phyloP scores from a whole-genome alignment of 2,888 invertebrate genomes.

The Zelleria hepariella region DNA sequence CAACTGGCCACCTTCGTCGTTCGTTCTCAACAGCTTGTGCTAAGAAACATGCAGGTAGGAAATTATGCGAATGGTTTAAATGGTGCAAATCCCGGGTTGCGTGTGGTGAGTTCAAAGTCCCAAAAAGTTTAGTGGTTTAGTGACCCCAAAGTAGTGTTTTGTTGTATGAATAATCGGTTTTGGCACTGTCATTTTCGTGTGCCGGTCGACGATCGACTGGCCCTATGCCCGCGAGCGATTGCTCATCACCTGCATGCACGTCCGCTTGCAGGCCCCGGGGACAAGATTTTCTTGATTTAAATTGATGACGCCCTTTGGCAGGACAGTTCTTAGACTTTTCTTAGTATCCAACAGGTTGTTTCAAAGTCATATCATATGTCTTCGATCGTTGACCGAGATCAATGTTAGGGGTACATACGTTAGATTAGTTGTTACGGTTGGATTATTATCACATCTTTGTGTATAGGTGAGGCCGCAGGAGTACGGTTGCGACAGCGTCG shows the following conservation, averaged over 20 bases:
- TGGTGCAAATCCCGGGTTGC: background rate
- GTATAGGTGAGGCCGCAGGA: background rate
- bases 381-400: too few species aligned
- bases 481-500: constrained; percentile 16
- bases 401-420: too few species aligned
- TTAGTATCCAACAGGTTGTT: too few species aligned
- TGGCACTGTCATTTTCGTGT: background rate
- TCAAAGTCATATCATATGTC: too few species aligned
- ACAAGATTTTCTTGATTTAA: background rate
- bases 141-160: constrained; percentile 7
- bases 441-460: background rate
- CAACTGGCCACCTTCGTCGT: too few species aligned
- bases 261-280: background rate
- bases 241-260: background rate
- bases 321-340: too few species aligned
- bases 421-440: too few species aligned
- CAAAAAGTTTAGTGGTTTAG: background rate
- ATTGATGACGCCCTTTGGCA: background rate
- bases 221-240: background rate
- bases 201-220: background rate
- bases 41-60: background rate
- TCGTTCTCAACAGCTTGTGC: background rate
- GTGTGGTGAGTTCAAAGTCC: background rate
- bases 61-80: background rate
- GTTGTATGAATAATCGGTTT: constrained; percentile 8